Conservation (phyloP, 2,888 invertebrate species). For the Schizotus pectinicornis region DNA sequence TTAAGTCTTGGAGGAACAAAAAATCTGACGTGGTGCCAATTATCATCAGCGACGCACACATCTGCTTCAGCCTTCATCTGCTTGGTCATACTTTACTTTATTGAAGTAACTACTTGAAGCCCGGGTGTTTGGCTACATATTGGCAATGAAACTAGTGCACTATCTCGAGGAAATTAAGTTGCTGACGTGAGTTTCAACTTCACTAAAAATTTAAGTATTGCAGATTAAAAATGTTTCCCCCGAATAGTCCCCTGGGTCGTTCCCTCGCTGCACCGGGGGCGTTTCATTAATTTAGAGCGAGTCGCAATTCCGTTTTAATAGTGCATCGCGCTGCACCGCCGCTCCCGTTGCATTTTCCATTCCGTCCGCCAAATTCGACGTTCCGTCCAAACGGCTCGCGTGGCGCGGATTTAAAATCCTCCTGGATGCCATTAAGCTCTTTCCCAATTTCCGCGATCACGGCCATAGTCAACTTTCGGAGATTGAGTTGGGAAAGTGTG, state of each 20-base stretch:
- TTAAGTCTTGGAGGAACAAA: no score
- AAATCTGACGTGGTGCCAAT: no score
- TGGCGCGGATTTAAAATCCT: constrained; percentile 5
- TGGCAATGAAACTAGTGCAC: no score
- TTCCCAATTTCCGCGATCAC: constrained; percentile 4
- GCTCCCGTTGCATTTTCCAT: constrained; percentile 10
- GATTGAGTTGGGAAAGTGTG: background rate
- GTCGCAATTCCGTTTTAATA: constrained; percentile 12
- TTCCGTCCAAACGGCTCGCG: background rate
- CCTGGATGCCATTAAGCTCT: constrained; percentile 6
- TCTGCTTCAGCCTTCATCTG: no score
- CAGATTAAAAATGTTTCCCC: constrained; percentile 2
- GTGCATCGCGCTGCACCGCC: constrained; percentile 10
- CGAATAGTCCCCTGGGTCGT: constrained; percentile 1
- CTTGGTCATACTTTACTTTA: no score
- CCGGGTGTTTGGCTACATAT: no score
- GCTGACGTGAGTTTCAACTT: no score
- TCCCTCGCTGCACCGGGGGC: background rate
- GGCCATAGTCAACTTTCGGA: background rate
- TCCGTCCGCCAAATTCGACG: constrained; percentile 4
- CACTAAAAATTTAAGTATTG: background rate
- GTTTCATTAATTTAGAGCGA: constrained; percentile 14
- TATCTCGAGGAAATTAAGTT: no score
- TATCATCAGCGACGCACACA: no score
- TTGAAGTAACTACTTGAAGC: no score